Conservation (phyloP, 2,888 invertebrate genomes). For the Pheosia tremula region DNA sequence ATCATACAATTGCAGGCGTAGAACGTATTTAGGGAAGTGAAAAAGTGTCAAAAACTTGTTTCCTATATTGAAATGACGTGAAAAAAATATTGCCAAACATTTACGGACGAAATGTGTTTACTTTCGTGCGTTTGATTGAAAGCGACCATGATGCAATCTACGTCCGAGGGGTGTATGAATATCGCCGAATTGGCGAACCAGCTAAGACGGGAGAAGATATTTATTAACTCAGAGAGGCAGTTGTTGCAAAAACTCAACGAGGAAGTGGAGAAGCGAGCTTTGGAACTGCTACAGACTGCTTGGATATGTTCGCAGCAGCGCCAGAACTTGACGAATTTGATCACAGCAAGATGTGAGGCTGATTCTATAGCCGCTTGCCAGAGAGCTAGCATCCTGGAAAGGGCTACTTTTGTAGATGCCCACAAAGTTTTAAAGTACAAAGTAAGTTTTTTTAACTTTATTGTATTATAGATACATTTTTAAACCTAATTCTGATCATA, state of each 20-base stretch:
- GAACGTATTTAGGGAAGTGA: conserved; percentile 37
- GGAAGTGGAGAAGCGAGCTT: conserved; percentile 85
- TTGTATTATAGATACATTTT: too few species aligned
- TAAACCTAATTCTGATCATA: neutral
- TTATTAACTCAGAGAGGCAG: conserved; percentile 93
- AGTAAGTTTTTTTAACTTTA: conserved; percentile 78
- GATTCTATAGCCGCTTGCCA: conserved; percentile 92
- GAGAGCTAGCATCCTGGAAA: conserved; percentile 75
- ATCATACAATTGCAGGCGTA: conserved; percentile 13
- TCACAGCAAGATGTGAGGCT: conserved; percentile 89
- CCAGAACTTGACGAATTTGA: conserved; percentile 90
- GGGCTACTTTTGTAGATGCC: conserved; percentile 89
- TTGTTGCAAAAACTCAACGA: conserved; percentile 91
- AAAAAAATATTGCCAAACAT: conserved; percentile 48
- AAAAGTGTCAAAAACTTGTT: conserved; percentile 55
- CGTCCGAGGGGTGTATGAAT: conserved; percentile 78
- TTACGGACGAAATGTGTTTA: conserved; percentile 46
- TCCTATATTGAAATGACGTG: conserved; percentile 53
- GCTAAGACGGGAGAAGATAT: conserved; percentile 93
- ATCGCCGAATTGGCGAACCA: conserved; percentile 83
- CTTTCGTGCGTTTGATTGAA: conserved; percentile 41
- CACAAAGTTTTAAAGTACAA: conserved; percentile 94
- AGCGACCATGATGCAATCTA: conserved; percentile 75
- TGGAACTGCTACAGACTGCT: conserved; percentile 87
- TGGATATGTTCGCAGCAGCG: conserved; percentile 96